phyloP scores from a whole-genome alignment of 2,888 invertebrate genomes.

The Agonum fuliginosum region DNA sequence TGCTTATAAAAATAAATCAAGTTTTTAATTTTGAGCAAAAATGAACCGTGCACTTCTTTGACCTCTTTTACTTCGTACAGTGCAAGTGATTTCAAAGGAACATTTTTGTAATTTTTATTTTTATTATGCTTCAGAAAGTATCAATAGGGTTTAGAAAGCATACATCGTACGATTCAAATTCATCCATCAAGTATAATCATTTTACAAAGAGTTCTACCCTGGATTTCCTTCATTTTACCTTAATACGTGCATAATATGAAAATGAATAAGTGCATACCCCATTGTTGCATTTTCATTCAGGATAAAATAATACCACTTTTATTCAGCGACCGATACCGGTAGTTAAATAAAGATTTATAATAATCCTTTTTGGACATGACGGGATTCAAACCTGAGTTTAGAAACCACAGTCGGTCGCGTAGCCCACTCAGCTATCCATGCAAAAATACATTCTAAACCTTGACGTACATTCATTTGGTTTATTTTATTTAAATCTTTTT shows the following conservation, averaged over 20 bases:
- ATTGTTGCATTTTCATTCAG: not conserved
- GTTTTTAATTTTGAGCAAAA: not conserved
- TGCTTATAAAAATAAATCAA: slow-evolving; percentile 10
- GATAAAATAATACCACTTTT: too few relatives aligned
- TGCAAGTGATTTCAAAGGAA: not conserved
- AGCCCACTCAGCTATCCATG: too few relatives aligned
- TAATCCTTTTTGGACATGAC: too few relatives aligned
- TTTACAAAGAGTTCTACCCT: not conserved
- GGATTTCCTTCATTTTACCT: not conserved
- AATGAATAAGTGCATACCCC: not conserved
- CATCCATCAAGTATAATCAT: slow-evolving; percentile 19
- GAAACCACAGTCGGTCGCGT: too few relatives aligned
- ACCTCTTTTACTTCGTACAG: not conserved
- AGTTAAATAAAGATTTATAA: too few relatives aligned
- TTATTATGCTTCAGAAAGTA: slow-evolving; percentile 20
- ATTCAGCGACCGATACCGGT: not conserved
- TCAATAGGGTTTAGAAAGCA: slow-evolving; percentile 19
- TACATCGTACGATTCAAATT: slow-evolving; percentile 14
- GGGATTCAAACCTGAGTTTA: too few relatives aligned
- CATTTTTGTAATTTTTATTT: slow-evolving; percentile 23
- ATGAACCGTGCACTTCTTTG: not conserved
- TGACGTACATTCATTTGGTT: too few relatives aligned
- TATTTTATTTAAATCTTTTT: too few relatives aligned
- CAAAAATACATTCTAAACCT: too few relatives aligned
- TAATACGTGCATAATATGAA: slow-evolving; percentile 13